Conservation (phyloP, 2,888 invertebrate genomes). For the Agrypnus murinus region DNA sequence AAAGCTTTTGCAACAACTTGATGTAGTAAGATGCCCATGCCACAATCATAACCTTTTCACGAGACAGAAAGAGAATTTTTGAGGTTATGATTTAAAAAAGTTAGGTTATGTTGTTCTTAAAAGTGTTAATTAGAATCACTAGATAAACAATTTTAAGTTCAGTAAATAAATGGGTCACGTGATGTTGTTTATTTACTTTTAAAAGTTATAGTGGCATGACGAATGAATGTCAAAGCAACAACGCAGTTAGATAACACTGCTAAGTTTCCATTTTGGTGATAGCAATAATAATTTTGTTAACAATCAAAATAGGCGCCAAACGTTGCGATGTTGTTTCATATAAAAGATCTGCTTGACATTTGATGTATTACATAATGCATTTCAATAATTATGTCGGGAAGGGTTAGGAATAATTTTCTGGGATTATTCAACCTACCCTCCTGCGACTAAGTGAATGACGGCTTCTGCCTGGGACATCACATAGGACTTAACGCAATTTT, state of each 20-base stretch:
- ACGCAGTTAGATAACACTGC: slow-evolving; percentile 28
- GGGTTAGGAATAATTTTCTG: slow-evolving; percentile 42
- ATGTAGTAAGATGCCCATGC: too few species aligned
- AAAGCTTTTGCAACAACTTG: too few species aligned
- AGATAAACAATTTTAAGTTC: slow-evolving; percentile 11
- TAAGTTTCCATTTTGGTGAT: slow-evolving; percentile 13
- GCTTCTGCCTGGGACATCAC: slow-evolving; percentile 88
- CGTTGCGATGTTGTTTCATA: slow-evolving; percentile 8
- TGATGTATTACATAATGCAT: slow-evolving; percentile 48
- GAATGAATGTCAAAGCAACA: slow-evolving; percentile 28
- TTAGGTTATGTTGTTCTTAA: background rate
- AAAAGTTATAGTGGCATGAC: slow-evolving; percentile 18
- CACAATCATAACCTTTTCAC: too few species aligned
- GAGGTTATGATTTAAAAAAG: background rate
- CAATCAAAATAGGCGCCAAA: slow-evolving; percentile 43
- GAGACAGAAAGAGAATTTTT: too few species aligned
- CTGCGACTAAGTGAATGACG: slow-evolving; percentile 94
- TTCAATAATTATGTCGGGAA: slow-evolving; percentile 45
- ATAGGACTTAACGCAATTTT: slow-evolving; percentile 48
- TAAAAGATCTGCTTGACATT: slow-evolving; percentile 32
- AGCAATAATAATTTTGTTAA: slow-evolving; percentile 16
- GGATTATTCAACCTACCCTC: slow-evolving; percentile 84
- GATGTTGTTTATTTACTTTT: slow-evolving; percentile 38
- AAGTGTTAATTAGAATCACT: background rate
- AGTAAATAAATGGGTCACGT: slow-evolving; percentile 23